Conservation (phyloP, 2,113 vertebrate genomes). For the Microtus richardsoni region DNA sequence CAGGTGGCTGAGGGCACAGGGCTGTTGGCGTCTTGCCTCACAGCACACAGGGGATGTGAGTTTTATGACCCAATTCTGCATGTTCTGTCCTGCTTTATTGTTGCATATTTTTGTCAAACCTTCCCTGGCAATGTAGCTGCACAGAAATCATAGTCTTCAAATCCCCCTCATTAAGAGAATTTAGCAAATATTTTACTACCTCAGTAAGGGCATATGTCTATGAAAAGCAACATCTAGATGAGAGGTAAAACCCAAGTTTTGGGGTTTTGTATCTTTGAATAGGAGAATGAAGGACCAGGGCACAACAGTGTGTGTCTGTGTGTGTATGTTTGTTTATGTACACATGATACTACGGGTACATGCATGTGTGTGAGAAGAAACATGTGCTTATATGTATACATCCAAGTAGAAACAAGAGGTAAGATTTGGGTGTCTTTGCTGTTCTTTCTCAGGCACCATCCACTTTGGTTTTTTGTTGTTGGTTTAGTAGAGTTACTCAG, state of each 20-base stretch:
- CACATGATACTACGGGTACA: not conserved
- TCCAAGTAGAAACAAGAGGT: not conserved
- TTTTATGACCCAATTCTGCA: conserved; percentile 60
- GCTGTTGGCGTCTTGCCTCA: conserved; percentile 59
- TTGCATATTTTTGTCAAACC: conserved; percentile 57
- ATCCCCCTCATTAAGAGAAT: conserved; percentile 51
- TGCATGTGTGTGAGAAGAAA: too few relatives aligned
- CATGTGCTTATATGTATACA: not conserved
- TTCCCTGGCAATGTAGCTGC: conserved; percentile 46
- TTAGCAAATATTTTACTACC: conserved; percentile 37
- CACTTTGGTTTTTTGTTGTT: not conserved
- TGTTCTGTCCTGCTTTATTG: conserved; percentile 56
- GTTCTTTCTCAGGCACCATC: not conserved
- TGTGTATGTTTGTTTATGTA: not conserved
- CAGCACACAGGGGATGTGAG: conserved; percentile 51
- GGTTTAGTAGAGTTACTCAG: not conserved
- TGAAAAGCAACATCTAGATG: not conserved
- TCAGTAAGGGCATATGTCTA: not conserved
- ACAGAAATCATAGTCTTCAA: conserved; percentile 51
- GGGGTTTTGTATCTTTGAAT: not conserved
- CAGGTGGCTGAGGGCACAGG: conserved; percentile 74
- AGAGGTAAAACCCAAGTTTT: conserved; percentile 34
- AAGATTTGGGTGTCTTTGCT: not conserved
- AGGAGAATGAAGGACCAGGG: not conserved
- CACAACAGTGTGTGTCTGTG: not conserved